Evolutionary conservation across 2,113 vertebrate genomes (phyloP), one percentile per base, ranked within the genome.

Genomic region (Myxocyprinus asiaticus): DNA sequence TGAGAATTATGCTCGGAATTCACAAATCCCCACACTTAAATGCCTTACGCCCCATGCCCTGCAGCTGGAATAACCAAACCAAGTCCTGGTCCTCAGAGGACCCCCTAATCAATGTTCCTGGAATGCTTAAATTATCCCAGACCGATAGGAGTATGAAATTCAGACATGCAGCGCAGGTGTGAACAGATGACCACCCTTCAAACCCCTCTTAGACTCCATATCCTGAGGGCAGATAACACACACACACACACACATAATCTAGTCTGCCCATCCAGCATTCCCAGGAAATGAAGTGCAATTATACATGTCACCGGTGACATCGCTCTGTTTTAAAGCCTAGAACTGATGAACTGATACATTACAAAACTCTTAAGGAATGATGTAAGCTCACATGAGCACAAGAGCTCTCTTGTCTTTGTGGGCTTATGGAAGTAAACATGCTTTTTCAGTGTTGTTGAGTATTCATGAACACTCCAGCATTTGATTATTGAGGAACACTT

Each of bases 131-230:
- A 65, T 64, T 65, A 65, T 10, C 48, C 48, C 62, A 7, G 48
- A 65, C 61, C 65, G 65, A 77, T 42, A 64, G 79, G 65, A 59
- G 65, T 42, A 68, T 44, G 22, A 43, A 68, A 76, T 50, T 56
- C 33, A 68, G 77, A 67, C 48, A 70, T 67, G 78, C 51, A 75
- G n/a, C 58, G 55, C 81, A 85, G 84, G 78, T 82, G 80, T 82
- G 80, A 84, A 78, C 80, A 81, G 73, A 84, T 74, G 74, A 80
- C 77, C 51, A n/a, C 63, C 77, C 67, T 73, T 64, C 22, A 68
- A 67, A 44, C 80, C 17, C 47, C 47, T 59, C 61, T n/a, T 15
- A 80, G 17, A 55, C 15, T 50, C 7, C n/a, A 63, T 43, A 48
- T n/a, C 74, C 64, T 80, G 48, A 58, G 59, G 47, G 62, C 61